Evolutionary conservation across 2,888 invertebrate species (phyloP), one percentile per base, ranked within the genome.

Genomic region (Dryomyza anilis): DNA sequence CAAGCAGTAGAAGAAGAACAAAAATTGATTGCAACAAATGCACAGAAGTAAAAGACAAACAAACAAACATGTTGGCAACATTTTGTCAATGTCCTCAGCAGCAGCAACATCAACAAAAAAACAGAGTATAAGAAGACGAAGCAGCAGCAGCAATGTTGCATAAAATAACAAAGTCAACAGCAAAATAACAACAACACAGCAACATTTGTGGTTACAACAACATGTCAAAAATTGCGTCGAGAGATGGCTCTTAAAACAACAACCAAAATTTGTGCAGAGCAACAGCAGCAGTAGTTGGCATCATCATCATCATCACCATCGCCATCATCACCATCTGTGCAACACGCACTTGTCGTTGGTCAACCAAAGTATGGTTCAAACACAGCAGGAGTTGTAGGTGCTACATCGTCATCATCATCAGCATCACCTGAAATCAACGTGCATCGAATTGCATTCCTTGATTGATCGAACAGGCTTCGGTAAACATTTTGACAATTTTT

Each of bases 1-100:
- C 5, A n/a, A n/a, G 29, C 4, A 50, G n/a, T n/a, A 50, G n/a
- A 27, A 27, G 12, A 50, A 43, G 10, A 43, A 8, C 16, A 43
- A 43, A 52, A 61, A 61, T 61, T 61, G 61, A 61, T 60, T 61
- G 61, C 52, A 61, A 39, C 39, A 52, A 61, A 52, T 36, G 61
- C 61, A 52, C 52, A 29, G 33, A 61, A 60, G 33, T 39, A 33
- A 50, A 59, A 50, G 60, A 36, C 60, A 50, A 60, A 60, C 60
- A 60, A 60, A 46, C 46, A 21, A 12, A 39, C 12, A 39, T 25
- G 14, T 23, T 23, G 23, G 21, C 23, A 45, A 19, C 16, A 12
- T 39, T 12, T 14, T 39, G 39, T 14, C n/a, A 23, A 56, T 6
- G 25, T 12, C 52, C 3, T 25, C 27, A 14, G 25, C 29, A 39